A percentile compares a stretch with the other conserved stretches of the same genome.
Conservation (phyloP, 2,113 vertebrate species). For the Phrynosoma platyrhinos region DNA sequence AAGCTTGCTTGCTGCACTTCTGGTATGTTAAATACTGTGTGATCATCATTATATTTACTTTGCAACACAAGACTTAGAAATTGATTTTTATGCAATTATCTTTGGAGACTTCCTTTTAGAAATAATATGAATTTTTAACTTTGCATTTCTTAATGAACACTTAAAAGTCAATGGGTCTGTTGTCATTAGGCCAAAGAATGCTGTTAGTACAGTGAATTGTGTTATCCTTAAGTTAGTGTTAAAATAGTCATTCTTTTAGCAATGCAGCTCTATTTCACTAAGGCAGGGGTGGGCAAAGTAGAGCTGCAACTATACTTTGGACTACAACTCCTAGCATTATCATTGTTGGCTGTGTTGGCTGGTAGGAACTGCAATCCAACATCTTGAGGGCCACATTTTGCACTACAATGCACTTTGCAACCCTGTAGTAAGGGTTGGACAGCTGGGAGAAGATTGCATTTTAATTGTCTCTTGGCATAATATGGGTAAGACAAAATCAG, state of each 20-base stretch:
- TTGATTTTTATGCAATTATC: neutral
- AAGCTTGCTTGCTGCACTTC: neutral
- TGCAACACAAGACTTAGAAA: neutral
- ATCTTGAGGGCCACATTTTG: too few relatives aligned
- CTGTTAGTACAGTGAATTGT: neutral
- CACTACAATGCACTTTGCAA: too few relatives aligned
- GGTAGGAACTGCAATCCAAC: too few relatives aligned
- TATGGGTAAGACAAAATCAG: neutral
- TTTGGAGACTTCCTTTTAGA: neutral
- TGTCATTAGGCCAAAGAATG: neutral
- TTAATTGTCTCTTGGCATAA: neutral
- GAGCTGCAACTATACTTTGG: too few relatives aligned
- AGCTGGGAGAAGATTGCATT: neutral
- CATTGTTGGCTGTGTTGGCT: too few relatives aligned
- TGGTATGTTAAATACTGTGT: neutral
- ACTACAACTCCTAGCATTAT: neutral
- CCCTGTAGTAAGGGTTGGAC: neutral
- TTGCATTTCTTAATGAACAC: slow-evolving; percentile 8
- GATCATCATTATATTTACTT: neutral
- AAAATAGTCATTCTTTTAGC: slow-evolving; percentile 7
- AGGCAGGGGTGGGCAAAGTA: too few relatives aligned
- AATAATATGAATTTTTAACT: neutral
- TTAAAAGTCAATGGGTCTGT: neutral
- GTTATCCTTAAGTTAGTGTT: neutral
- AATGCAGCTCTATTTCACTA: neutral